phyloP scores from a whole-genome alignment of 2,888 invertebrate species.

The Anodontia alba region DNA sequence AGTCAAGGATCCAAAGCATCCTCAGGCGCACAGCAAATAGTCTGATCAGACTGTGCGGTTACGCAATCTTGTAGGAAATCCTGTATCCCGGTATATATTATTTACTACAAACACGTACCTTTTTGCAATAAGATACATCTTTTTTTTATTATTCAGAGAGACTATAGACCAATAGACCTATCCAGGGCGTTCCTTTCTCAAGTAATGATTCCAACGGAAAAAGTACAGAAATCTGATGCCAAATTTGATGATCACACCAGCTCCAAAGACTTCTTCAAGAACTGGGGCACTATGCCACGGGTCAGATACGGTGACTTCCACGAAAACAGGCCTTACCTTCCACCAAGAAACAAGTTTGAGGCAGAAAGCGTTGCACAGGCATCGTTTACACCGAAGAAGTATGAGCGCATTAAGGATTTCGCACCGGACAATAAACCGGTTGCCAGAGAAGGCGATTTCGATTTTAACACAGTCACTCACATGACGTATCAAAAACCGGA shows the following conservation, averaged over 20 bases:
- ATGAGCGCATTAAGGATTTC: slow-evolving; percentile 67
- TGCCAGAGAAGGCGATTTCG: slow-evolving; percentile 65
- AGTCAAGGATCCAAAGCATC: too few relatives aligned
- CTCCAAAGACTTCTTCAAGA: slow-evolving; percentile 78
- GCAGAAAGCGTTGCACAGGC: slow-evolving; percentile 65
- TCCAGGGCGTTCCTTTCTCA: slow-evolving; percentile 56
- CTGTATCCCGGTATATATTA: too few relatives aligned
- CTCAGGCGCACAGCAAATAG: too few relatives aligned
- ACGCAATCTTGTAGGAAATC: too few relatives aligned
- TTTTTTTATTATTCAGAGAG: slow-evolving; percentile 70
- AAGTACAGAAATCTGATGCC: slow-evolving; percentile 62
- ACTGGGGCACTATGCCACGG: slow-evolving; percentile 74
- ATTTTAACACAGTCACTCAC: slow-evolving; percentile 78
- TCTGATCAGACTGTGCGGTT: too few relatives aligned
- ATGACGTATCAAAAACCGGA: slow-evolving; percentile 74
- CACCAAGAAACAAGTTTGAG: slow-evolving; percentile 73
- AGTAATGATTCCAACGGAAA: slow-evolving; percentile 58
- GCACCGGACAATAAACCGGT: slow-evolving; percentile 73
- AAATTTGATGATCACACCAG: slow-evolving; percentile 78
- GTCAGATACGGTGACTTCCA: slow-evolving; percentile 81
- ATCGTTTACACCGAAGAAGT: slow-evolving; percentile 73
- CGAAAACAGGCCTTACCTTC: slow-evolving; percentile 78
- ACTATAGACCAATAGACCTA: slow-evolving; percentile 79
- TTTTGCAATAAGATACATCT: neutral
- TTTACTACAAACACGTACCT: too few relatives aligned